phyloP scores from a whole-genome alignment of 2,113 vertebrate species.

The Planiliza haematocheilus region DNA sequence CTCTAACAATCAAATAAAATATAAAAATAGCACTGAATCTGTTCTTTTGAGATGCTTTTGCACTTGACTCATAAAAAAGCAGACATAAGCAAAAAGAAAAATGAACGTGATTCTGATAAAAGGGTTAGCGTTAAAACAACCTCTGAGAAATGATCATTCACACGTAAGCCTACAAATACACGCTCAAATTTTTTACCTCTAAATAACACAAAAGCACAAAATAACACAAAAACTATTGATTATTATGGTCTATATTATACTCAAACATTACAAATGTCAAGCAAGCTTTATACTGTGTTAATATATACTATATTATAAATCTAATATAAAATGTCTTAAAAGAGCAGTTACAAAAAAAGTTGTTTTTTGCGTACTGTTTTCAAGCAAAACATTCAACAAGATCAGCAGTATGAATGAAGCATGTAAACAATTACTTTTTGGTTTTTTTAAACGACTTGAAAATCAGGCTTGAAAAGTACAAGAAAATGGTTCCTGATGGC shows the following conservation, averaged over 20 bases:
- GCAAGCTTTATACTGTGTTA: slow-evolving; percentile 47
- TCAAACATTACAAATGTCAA: slow-evolving; percentile 47
- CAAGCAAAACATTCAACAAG: slow-evolving; percentile 43
- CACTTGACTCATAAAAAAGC: slow-evolving; percentile 17
- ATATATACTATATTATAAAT: slow-evolving; percentile 33
- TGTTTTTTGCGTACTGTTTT: slow-evolving; percentile 23
- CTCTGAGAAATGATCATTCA: slow-evolving; percentile 20
- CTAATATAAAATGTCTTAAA: slow-evolving; percentile 42
- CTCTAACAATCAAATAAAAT: slow-evolving; percentile 52
- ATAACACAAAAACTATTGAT: slow-evolving; percentile 55
- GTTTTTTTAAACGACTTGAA: slow-evolving; percentile 20
- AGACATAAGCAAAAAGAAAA: slow-evolving; percentile 11
- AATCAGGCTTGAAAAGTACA: neutral
- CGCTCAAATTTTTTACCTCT: slow-evolving; percentile 18
- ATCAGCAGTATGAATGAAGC: slow-evolving; percentile 53
- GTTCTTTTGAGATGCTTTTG: slow-evolving; percentile 40
- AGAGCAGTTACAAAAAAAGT: slow-evolving; percentile 19
- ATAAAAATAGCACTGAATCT: slow-evolving; percentile 66
- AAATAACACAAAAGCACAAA: slow-evolving; percentile 19
- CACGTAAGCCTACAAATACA: slow-evolving; percentile 34
- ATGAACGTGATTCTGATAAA: slow-evolving; percentile 24
- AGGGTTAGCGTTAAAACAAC: slow-evolving; percentile 5
- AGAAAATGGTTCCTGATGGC: slow-evolving; percentile 10
- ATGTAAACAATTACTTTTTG: slow-evolving; percentile 67
- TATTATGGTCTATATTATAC: slow-evolving; percentile 42